phyloP scores from a whole-genome alignment of 2,888 invertebrate species.

The Chelonus formosanus region DNA sequence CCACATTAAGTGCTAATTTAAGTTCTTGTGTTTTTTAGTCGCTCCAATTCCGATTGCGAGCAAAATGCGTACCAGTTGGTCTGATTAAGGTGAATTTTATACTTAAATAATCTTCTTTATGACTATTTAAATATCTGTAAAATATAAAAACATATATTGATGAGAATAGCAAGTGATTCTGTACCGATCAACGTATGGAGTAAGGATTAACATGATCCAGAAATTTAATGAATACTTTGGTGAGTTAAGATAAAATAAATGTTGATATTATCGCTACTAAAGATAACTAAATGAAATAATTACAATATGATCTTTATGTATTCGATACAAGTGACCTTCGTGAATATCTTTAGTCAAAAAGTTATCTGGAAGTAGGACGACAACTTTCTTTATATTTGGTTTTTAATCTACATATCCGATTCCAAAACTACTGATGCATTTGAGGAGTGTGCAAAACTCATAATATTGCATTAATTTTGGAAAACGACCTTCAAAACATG shows the following conservation, averaged over 20 bases:
- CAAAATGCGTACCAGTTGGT: constrained; percentile 11
- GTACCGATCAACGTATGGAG: no score
- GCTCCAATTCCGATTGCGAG: constrained; percentile 31
- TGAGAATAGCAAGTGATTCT: no score
- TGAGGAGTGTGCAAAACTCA: no score
- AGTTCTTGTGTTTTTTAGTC: constrained; percentile 16
- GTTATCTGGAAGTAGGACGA: constrained; percentile 18
- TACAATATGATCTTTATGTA: no score
- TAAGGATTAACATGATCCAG: no score
- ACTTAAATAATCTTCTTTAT: neutral
- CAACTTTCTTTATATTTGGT: constrained; percentile 20
- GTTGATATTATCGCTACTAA: no score
- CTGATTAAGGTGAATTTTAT: constrained; percentile 18
- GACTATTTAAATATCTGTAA: neutral
- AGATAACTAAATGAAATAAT: no score
- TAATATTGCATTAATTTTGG: no score
- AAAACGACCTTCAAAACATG: no score
- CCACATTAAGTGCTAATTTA: constrained; percentile 11
- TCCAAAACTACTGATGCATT: constrained; percentile 3
- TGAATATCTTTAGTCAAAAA: constrained; percentile 1
- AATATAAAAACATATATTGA: no score
- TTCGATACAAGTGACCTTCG: neutral
- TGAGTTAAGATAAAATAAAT: no score
- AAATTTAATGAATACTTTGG: no score
- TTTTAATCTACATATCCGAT: constrained; percentile 20